Evolutionary conservation across 2,888 invertebrate species (phyloP), one percentile per base, ranked within the genome.

Genomic region (Volucella inanis): DNA sequence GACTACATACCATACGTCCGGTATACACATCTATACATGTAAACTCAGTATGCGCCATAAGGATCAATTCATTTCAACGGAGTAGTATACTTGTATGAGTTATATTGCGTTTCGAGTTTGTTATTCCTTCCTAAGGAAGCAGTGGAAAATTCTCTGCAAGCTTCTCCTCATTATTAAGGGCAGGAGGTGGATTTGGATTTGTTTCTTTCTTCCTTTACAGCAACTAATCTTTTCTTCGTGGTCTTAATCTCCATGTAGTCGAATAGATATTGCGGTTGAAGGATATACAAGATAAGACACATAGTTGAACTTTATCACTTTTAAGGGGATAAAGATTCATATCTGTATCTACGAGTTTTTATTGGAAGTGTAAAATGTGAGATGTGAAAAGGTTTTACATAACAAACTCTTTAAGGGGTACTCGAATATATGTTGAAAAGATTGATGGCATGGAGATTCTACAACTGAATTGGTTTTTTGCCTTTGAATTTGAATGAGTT

Each of bases 141-240:
- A 59, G 59, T 49, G n/a, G 41, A 49, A 64, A 65, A 65, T 64
- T 59, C 45, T 59, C 38, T 72, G 38, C 65, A 79, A 67, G 67
- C 59, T 67, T 31, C 65, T 45, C 52, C 45, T 54, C 59, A 61
- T 79, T 79, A 61, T 79, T 79, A 72, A 52, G 61, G 39, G 50
- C 52, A 15, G 65, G 15, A 22, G 22, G 31, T 31, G 0, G 6
- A 31, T 31, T 31, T 31, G 31, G 31, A 31, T 31, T 31, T 31
- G 18, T 22, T 22, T 2, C 18, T 3, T 31, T 31, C 61, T 54
- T 39, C 43, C 61, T 55, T 41, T 67, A 54, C 55, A 22, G n/a
- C 65, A 74, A 80, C 68, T 74, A 74, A 74, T 74, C 49, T 38
- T 49, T 43, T 38, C 54, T 38, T 49, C 54, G 61, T 41, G 43